Base-by-base conservation (phyloP, 2,113 vertebrate genomes). In the Alethe diademata region DNA sequence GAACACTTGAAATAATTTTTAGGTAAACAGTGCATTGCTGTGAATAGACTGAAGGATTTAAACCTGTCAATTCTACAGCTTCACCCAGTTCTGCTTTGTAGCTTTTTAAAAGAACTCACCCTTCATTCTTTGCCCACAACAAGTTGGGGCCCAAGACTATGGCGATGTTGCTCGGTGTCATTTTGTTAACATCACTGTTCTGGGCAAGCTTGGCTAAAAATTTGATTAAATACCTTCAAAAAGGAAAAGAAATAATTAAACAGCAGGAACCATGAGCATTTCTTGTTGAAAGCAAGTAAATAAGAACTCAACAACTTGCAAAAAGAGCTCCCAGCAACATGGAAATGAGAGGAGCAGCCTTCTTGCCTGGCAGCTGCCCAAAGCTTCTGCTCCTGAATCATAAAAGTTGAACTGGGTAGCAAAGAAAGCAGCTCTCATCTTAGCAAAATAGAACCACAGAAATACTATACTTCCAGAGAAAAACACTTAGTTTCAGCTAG, bases 81-180 rank as follows among this genome's bases (percentile, higher is more conserved):
- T 45, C 29, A 4, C 5, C 29, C 29, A 66, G 15, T 40, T 72
- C 19, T 91, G 38, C 4, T 86, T 29, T 40, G 43, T 1, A 58
- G 43, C 47, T 78, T 64, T 85, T 81, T 7, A 6, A 17, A 71
- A 14, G 36, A 26, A 94, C 98, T 99, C 91, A 99, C 99, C 99
- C 99, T 97, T 99, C 99, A 20, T 98, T 99, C 95, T 99, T 99
- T 79, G 99, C 98, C 99, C 99, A 99, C 29, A 99, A 61, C 93
- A 99, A 96, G 95, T 99, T 99, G 76, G 99, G 99, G 93, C 99
- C 99, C 87, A 99, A 95, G n/a, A 99, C 99, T 29, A 99, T 99
- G 12, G 99, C 99, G 2, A 99, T 98, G 93, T 99, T 99, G 98
- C 99, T 99, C 2, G 99, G 99, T 5, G 98, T 99, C 99, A 99